Percentiles rank a stretch among this genome's conserved stretches.
Conservation (phyloP, 2,113 vertebrate species). For the Pyrgilauda ruficollis region DNA sequence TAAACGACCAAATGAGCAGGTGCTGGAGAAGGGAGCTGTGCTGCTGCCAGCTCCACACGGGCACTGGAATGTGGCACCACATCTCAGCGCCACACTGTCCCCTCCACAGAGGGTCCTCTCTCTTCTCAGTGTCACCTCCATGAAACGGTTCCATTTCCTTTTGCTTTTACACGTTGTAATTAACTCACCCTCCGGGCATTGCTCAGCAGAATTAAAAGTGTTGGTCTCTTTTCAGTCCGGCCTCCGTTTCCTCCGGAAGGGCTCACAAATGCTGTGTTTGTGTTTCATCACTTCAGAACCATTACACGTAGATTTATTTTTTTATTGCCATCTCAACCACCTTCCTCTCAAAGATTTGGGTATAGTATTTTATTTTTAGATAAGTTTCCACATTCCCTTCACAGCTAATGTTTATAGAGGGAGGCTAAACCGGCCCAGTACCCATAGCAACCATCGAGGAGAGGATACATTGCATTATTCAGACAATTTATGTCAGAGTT, state of each 20-base stretch:
- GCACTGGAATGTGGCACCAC: background rate
- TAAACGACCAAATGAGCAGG: background rate
- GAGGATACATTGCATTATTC: constrained; percentile 36
- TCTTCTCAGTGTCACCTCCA: background rate
- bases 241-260: background rate
- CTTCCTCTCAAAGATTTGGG: constrained; percentile 36
- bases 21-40: background rate
- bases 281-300: background rate
- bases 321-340: background rate
- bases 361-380: constrained; percentile 56
- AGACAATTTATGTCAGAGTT: constrained; percentile 34
- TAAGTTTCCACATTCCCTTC: constrained; percentile 49
- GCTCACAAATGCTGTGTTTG: background rate
- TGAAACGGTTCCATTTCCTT: background rate
- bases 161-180: constrained; percentile 26
- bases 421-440: constrained; percentile 13
- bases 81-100: background rate
- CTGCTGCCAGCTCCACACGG: accelerated
- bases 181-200: background rate
- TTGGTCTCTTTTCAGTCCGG: constrained; percentile 16
- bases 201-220: constrained; percentile 52
- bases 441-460: constrained; percentile 52
- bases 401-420: constrained; percentile 26
- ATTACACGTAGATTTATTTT: background rate
- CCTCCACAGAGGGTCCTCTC: background rate